Evolutionary conservation across 35 echinoderm and acorn worm species (phyloP), one percentile per base, ranked within the genome.

Genomic region (Lytechinus variegatus): DNA sequence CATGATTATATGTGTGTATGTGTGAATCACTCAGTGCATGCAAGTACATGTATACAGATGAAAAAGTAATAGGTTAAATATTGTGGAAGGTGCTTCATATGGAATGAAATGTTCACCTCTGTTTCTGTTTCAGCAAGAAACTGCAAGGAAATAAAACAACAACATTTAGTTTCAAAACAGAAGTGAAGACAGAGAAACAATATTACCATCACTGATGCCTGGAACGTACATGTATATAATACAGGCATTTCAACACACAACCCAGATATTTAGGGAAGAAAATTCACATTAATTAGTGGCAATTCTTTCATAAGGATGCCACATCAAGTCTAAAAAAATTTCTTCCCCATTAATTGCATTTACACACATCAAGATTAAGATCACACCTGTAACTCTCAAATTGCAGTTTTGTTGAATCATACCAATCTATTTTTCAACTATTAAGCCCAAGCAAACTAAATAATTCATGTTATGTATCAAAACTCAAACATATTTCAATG

Each of bases 41-140:
- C 66, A 79, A 79, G 66, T 79, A 3, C 33, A 44, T 79, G 66
- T 79, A 79, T 24, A 7, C 19, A 24, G 66, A 21, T 13, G 19
- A n/a, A 79, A 79, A 79, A 79, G 19, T 44, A n/a, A 24, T 16
- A 58, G 66, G 66, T 79, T n/a, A 24, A 24, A n/a, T 44, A 79
- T n/a, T 24, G 66, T 79, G 66, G n/a, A 79, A 79, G 19, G 66
- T 79, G 66, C 66, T 79, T 79, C 66, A 79, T 24, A 79, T 79
- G 66, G n/a, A 79, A 79, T 24, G n/a, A 79, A 79, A 79, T 16
- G 66, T 79, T 79, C 66, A 79, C 66, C 66, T 79, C 66, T 79
- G 66, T 79, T 79, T 79, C 66, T 79, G 66, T 79, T 79, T 79
- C 66, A 79, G 66, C 66, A 79, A 79, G 19, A 79, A 79, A 79